Conservation (phyloP, 23 tunicate genomes). For the Trididemnum nubilum region DNA sequence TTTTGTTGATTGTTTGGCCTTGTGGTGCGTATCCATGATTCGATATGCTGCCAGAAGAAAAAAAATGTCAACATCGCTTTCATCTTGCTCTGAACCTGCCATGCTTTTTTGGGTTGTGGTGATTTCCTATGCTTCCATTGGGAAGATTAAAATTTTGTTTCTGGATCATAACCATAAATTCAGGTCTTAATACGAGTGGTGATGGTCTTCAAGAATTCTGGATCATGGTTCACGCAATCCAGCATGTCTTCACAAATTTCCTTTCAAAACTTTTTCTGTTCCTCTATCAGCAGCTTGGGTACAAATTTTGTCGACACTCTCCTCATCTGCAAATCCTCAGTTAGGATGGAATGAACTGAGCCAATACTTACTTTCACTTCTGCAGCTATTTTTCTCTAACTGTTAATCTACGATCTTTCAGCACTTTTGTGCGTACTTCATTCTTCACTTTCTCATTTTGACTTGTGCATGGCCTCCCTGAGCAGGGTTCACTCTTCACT, state of each 20-base stretch:
- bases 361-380: constrained; percentile 33
- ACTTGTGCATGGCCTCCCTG: constrained; percentile 38
- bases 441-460: constrained; percentile 40
- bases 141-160: constrained; percentile 33
- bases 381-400: constrained; percentile 33
- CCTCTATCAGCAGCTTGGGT: constrained; percentile 32
- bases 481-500: constrained; percentile 34
- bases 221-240: constrained; percentile 20
- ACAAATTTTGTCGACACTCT: constrained; percentile 41
- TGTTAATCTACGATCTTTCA: constrained; percentile 43
- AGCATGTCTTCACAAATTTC: constrained; percentile 33
- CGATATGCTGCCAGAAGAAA: constrained; percentile 11
- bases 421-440: constrained; percentile 11
- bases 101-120: constrained; percentile 19
- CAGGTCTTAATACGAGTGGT: constrained; percentile 24
- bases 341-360: constrained; percentile 36
- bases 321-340: constrained; percentile 22
- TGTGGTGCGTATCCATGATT: constrained; percentile 28
- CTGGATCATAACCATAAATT: constrained; percentile 29
- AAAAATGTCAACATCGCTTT: constrained; percentile 31
- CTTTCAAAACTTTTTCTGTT: constrained; percentile 33
- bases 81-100: constrained; percentile 27
- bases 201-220: constrained; percentile 24
- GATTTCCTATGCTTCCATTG: constrained; percentile 30
- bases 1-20: constrained; percentile 35